Conservation (phyloP, 2,113 vertebrate species). For the Vidua macroura region DNA sequence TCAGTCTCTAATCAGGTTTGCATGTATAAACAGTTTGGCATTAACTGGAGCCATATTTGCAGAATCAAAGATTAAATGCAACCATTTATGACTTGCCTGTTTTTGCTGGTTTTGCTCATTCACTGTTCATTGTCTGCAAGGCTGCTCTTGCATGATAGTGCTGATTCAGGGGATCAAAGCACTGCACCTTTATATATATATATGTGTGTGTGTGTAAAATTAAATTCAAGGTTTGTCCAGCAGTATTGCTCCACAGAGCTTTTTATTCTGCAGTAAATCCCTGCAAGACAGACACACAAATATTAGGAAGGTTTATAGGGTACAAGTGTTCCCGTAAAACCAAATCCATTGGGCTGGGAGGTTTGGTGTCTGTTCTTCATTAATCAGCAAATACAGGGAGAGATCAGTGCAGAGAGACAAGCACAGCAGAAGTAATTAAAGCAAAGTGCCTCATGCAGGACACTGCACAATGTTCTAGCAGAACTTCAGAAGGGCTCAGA, state of each 20-base stretch:
- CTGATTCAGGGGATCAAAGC: background rate
- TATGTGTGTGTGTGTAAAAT: no score
- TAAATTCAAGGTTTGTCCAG: background rate
- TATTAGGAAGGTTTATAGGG: background rate
- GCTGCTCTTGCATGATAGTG: background rate
- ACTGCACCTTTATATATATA: no score
- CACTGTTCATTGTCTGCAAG: background rate
- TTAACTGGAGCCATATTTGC: background rate
- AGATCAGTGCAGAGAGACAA: background rate
- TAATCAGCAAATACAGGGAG: background rate
- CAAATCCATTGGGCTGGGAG: background rate
- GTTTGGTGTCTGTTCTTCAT: background rate
- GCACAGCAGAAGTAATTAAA: background rate
- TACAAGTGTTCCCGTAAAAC: background rate
- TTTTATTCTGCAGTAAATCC: background rate
- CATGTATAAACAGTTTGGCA: background rate
- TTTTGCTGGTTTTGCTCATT: background rate
- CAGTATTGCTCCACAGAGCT: background rate
- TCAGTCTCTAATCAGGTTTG: background rate
- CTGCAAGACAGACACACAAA: background rate
- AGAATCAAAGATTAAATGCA: background rate
- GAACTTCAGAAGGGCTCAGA: background rate
- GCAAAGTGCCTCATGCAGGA: background rate
- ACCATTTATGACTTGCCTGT: background rate
- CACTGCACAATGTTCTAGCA: fast-evolving